Evolutionary conservation across 2,888 invertebrate genomes (phyloP), one percentile per base, ranked within the genome.

Genomic region (Aplocera efformata): DNA sequence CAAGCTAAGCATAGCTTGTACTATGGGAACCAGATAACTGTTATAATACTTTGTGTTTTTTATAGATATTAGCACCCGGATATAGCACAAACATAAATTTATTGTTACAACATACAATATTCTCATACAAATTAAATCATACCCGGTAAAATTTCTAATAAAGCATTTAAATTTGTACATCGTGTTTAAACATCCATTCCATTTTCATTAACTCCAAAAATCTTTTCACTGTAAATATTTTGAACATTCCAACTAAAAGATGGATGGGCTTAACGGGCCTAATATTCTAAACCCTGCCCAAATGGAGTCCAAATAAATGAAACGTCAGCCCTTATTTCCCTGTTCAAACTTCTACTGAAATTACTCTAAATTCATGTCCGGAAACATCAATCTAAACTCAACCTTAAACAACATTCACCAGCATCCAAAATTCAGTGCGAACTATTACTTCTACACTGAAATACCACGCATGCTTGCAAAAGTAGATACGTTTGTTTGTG

Each of bases 281-380:
- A 31, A 36, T 40, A 40, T 38, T 44, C 34, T 50, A 44, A 55
- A 58, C 60, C 61, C 60, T 48, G 43, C 52, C 43, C 48, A 53
- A 67, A 64, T 67, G 61, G 59, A 65, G 58, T 65, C 62, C 57
- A 56, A 67, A 65, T 56, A 63, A 63, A 60, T 63, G 58, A 59
- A 61, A 49, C 55, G 55, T 55, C 53, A 53, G 50, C 52, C 49
- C 44, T 55, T 52, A 55, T 58, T 55, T 48, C 42, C 45, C 42
- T 35, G 48, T 48, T 50, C 31, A 48, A 53, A 55, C 45, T 57
- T 57, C 49, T 33, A 40, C 45, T 35, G 51, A 50, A 55, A 57
- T 57, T 53, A 50, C 51, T 51, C 35, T 46, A 37, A 51, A 50
- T 35, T 32, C 49, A 42, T 42, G 32, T 23, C n/a, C 6, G 4